Evolutionary conservation across 2,888 invertebrate genomes (phyloP).

Genomic region (Chironomus tentans): DNA sequence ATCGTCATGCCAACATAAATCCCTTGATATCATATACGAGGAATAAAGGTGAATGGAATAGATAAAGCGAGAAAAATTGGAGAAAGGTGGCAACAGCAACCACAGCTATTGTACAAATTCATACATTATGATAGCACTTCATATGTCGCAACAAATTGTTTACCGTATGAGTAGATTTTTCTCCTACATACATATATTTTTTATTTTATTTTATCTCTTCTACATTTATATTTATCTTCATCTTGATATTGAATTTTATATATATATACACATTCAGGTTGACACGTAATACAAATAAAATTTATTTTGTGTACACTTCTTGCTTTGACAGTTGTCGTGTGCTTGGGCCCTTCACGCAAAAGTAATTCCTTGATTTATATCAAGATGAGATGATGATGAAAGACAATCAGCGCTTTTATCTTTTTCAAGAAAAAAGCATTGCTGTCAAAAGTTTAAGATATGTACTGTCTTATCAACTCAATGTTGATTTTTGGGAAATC

Average conservation of each 20-base stretch:
- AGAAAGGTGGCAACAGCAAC: background rate
- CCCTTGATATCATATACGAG: too few species aligned
- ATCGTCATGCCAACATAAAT: too few species aligned
- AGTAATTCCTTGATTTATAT: slow-evolving; percentile 22
- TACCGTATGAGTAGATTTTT: background rate
- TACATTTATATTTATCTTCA: background rate
- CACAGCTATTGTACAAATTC: background rate
- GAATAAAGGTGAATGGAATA: background rate
- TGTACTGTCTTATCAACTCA: too few species aligned
- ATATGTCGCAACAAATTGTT: background rate
- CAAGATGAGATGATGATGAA: background rate
- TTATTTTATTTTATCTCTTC: background rate
- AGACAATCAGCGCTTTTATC: slow-evolving; percentile 7
- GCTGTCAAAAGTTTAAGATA: too few species aligned
- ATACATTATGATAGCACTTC: background rate
- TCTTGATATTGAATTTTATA: slow-evolving; percentile 6
- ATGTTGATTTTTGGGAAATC: too few species aligned
- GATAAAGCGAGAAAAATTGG: background rate
- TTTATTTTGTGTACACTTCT: slow-evolving; percentile 12
- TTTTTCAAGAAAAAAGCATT: background rate
- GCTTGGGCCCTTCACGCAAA: slow-evolving; percentile 13
- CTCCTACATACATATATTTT: background rate
- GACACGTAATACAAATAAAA: slow-evolving; percentile 20
- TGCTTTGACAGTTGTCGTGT: background rate
- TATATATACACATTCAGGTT: background rate